Evolutionary conservation across 2,113 vertebrate genomes (phyloP).

Genomic region (Canis aureus): DNA sequence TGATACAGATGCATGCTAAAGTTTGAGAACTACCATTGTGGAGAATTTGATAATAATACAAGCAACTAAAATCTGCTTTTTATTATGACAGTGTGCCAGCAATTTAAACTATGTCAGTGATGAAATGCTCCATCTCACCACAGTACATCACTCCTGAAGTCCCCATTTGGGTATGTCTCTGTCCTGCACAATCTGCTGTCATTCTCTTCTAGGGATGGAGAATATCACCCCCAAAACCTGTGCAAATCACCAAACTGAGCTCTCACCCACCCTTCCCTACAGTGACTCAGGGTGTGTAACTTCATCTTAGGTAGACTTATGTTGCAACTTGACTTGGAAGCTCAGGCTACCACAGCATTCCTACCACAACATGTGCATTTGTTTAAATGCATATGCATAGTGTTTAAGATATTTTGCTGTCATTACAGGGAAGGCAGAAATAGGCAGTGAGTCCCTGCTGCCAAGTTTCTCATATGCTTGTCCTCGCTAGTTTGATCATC

Average conservation of each 20-base stretch:
- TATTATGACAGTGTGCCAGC: not conserved
- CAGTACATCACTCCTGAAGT: not conserved
- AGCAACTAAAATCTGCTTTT: not conserved
- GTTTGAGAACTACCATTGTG: not conserved
- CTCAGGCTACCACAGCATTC: not conserved
- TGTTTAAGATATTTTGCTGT: not conserved
- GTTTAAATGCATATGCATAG: not conserved
- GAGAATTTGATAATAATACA: constrained; percentile 7
- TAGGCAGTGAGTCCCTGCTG: not conserved
- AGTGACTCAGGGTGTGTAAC: not conserved
- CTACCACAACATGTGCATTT: not conserved
- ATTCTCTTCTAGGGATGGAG: not conserved
- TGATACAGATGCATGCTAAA: not conserved
- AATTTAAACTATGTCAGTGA: not conserved
- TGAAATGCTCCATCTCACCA: not conserved
- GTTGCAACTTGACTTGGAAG: not conserved
- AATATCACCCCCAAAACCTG: not conserved
- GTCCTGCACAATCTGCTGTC: not conserved
- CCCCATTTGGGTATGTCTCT: not conserved
- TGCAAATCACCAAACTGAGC: not conserved
- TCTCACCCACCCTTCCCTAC: not conserved
- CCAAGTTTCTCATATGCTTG: not conserved
- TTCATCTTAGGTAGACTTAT: not conserved
- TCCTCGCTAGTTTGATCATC: not conserved
- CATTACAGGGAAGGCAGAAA: not conserved